phyloP scores from a whole-genome alignment of 2,797 vertebrate genomes.

The Alectoris magna region DNA sequence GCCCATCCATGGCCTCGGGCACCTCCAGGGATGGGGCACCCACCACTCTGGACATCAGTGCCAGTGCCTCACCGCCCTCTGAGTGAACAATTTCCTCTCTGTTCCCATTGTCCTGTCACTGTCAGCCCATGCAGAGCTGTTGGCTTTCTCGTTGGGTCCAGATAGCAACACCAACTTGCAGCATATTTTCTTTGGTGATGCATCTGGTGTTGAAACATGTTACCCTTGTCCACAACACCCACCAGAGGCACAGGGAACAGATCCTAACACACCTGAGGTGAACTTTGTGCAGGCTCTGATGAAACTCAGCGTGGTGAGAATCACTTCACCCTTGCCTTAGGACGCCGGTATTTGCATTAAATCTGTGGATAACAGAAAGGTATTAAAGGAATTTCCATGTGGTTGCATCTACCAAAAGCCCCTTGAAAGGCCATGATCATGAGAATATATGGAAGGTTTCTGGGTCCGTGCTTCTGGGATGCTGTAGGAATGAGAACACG shows the following conservation, averaged over 20 bases:
- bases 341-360: slow-evolving; percentile 5
- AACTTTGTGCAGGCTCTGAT: not conserved
- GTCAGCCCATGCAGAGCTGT: not conserved
- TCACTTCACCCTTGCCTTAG: slow-evolving; percentile 35
- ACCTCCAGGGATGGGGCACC: too few species aligned
- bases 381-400: slow-evolving; percentile 35
- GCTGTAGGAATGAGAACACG: slow-evolving; percentile 42
- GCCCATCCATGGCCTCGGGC: too few species aligned
- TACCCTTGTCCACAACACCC: not conserved
- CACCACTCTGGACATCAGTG: too few species aligned
- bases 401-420: not conserved
- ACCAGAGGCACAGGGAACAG: not conserved
- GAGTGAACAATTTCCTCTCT: too few species aligned
- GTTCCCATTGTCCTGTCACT: too few species aligned
- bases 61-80: too few species aligned
- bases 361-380: not conserved
- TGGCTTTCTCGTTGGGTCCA: not conserved
- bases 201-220: not conserved
- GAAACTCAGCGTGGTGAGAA: not conserved
- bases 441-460: not conserved
- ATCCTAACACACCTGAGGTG: not conserved
- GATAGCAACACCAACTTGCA: not conserved
- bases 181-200: not conserved
- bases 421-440: not conserved
- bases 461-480: not conserved